Evolutionary conservation across 1,140 invertebrate species (phyloP).

Genomic region (Temnothorax nylanderi): DNA sequence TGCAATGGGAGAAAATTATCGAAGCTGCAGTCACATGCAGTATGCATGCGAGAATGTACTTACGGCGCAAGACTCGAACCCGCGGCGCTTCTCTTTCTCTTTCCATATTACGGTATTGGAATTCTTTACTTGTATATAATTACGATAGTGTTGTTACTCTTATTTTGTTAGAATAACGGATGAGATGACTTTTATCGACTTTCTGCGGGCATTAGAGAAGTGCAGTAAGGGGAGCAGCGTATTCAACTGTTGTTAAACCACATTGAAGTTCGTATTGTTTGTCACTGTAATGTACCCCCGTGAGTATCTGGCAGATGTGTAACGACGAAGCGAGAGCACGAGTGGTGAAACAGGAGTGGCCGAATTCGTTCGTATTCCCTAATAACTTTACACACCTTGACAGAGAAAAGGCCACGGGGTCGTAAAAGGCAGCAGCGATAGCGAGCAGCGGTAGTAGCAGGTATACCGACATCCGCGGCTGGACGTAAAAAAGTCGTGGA

Average conservation of each 20-base stretch:
- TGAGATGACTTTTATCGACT: not conserved
- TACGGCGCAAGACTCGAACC: constrained; percentile 15
- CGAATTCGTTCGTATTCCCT: constrained; percentile 35
- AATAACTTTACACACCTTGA: constrained; percentile 67
- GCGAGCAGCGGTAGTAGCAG: not conserved
- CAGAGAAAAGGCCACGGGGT: constrained; percentile 60
- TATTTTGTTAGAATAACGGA: not conserved
- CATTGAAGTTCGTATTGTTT: constrained; percentile 6
- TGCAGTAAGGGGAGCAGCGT: not conserved
- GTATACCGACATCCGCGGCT: constrained; percentile 47
- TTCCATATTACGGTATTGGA: constrained; percentile 10
- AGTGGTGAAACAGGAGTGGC: not conserved
- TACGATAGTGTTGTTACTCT: not conserved
- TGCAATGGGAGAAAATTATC: constrained; percentile 42
- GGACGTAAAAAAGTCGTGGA: constrained; percentile 63
- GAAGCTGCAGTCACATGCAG: not conserved
- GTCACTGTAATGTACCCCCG: not conserved
- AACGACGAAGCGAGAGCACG: not conserved
- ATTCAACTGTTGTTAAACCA: constrained; percentile 8
- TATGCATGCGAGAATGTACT: constrained; percentile 37
- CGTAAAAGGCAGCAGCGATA: constrained; percentile 64
- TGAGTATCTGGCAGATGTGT: constrained; percentile 14
- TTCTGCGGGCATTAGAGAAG: not conserved
- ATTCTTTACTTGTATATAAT: constrained; percentile 25
- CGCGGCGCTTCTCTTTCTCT: constrained; percentile 2